Percentiles rank a stretch among this genome's conserved stretches.
Conservation (phyloP, 2,113 vertebrate genomes). For the Oreotragus oreotragus region DNA sequence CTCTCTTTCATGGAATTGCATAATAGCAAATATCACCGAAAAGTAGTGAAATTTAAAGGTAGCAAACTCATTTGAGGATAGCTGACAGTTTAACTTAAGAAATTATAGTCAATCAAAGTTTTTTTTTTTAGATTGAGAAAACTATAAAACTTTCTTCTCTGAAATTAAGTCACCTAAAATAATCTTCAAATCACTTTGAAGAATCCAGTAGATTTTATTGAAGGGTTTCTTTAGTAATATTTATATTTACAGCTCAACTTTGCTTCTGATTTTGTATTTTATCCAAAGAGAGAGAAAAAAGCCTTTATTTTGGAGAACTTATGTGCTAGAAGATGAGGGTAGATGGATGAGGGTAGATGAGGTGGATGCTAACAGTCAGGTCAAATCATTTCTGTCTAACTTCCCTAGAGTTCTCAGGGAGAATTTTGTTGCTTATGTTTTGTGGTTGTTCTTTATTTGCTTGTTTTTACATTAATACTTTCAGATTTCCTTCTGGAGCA, state of each 20-base stretch:
- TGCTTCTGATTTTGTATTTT: neutral
- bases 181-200: neutral
- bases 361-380: neutral
- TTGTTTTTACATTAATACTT: neutral
- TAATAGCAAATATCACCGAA: neutral
- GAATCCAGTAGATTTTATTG: neutral
- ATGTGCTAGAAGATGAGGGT: neutral
- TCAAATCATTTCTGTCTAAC: neutral
- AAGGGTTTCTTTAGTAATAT: neutral
- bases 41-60: neutral
- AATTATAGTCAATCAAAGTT: neutral
- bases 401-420: neutral
- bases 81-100: neutral
- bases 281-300: neutral
- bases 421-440: neutral
- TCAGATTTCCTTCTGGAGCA: neutral
- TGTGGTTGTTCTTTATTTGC: neutral
- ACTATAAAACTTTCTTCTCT: neutral
- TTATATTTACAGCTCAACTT: neutral
- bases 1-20: neutral
- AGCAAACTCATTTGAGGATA: neutral
- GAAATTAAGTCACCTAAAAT: neutral
- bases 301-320: neutral
- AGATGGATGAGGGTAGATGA: no score
- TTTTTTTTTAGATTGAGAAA: neutral